Conservation (phyloP, 2,888 invertebrate genomes). For the Nemotelus nigrinus region DNA sequence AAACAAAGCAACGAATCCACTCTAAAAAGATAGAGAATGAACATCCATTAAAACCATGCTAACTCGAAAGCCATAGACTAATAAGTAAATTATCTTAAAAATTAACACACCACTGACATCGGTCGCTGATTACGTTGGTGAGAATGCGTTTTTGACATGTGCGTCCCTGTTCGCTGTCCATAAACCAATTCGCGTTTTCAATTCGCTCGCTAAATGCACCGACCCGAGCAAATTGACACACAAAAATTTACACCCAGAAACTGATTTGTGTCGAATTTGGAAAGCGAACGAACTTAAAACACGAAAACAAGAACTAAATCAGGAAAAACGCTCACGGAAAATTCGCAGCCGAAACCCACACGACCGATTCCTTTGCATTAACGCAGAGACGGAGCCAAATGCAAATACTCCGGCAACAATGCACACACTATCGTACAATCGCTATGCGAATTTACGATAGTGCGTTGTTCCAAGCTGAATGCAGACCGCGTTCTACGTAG, state of each 20-base stretch:
- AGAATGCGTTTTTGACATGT: constrained; percentile 29
- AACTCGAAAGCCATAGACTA: not conserved
- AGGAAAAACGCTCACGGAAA: constrained; percentile 3
- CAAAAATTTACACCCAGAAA: constrained; percentile 26
- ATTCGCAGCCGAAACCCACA: constrained; percentile 13
- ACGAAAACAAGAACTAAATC: constrained; percentile 13
- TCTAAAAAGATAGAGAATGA: constrained; percentile 3
- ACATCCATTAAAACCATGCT: not conserved
- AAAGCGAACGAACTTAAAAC: constrained; percentile 4
- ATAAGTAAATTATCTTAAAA: too few species aligned
- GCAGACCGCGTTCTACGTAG: not conserved
- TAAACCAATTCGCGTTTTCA: not conserved
- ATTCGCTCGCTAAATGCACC: not conserved
- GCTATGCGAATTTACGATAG: not conserved
- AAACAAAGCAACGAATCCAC: constrained; percentile 2
- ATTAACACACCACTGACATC: constrained; percentile 35
- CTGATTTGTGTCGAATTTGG: constrained; percentile 24
- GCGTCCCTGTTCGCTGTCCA: constrained; percentile 30
- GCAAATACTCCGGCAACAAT: not conserved
- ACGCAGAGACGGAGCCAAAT: constrained; percentile 20
- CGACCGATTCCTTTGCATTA: constrained; percentile 40
- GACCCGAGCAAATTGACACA: constrained; percentile 12
- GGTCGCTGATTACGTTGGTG: constrained; percentile 15
- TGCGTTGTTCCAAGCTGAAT: not conserved
- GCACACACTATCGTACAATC: not conserved